These are phyloP conservation scores for Lepus oiostolus DNA, from an alignment of 2,797 vertebrate species.

Conservation along the genomic window DNA sequence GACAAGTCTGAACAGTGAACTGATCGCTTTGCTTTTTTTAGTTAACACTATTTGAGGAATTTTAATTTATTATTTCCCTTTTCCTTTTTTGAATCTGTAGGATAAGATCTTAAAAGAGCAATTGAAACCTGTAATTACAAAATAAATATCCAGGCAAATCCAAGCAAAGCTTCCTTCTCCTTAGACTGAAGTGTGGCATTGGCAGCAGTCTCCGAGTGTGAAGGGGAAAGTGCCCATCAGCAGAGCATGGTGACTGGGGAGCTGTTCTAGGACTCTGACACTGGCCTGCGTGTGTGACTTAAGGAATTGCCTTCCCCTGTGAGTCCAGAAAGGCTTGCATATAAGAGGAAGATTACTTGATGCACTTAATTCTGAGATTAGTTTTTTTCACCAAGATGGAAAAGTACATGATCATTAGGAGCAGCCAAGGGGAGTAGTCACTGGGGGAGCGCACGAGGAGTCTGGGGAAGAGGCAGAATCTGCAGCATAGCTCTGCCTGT, in stretches of 20 bases:
- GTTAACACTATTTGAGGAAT: slow-evolving; percentile 39
- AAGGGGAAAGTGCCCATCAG: slow-evolving; percentile 78
- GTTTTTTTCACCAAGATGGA: slow-evolving; percentile 82
- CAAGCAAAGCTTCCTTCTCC: slow-evolving; percentile 80
- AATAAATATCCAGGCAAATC: slow-evolving; percentile 41
- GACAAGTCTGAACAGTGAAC: slow-evolving; percentile 81
- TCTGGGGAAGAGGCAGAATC: slow-evolving; percentile 60
- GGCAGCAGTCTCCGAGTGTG: slow-evolving; percentile 82
- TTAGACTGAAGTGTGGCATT: slow-evolving; percentile 81
- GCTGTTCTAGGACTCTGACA: slow-evolving; percentile 69
- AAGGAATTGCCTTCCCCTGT: slow-evolving; percentile 76
- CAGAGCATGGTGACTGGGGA: slow-evolving; percentile 73
- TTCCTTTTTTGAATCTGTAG: slow-evolving; percentile 83
- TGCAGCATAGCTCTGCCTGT: slow-evolving; percentile 67
- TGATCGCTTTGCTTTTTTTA: slow-evolving; percentile 70
- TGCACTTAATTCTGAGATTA: slow-evolving; percentile 84
- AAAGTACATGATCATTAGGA: slow-evolving; percentile 81
- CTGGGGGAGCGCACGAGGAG: neutral
- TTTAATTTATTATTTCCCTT: slow-evolving; percentile 78
- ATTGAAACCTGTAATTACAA: slow-evolving; percentile 83
- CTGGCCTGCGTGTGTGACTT: slow-evolving; percentile 76
- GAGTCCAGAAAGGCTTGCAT: slow-evolving; percentile 83
- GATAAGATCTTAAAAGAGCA: slow-evolving; percentile 80
- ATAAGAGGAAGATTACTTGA: slow-evolving; percentile 79
- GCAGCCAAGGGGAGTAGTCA: slow-evolving; percentile 80